Conservation (phyloP, 1,140 invertebrate species). For the Zaprionus davidi region DNA sequence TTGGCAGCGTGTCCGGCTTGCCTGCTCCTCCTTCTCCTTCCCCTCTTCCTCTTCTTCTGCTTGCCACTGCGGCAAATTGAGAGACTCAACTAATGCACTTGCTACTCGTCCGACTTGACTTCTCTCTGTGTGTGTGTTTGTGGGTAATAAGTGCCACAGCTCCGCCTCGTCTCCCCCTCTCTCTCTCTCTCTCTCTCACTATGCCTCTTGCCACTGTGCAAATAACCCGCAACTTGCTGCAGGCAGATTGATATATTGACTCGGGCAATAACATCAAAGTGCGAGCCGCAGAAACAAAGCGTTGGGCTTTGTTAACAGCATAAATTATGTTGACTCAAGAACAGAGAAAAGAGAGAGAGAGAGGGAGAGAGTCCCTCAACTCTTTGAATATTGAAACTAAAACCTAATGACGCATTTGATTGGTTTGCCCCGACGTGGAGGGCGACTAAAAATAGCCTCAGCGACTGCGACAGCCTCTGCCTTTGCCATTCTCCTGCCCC, state of each 20-base stretch:
- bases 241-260: constrained; percentile 38
- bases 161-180: background rate
- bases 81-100: constrained; percentile 25
- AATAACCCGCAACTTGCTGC: constrained; percentile 20
- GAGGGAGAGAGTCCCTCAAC: background rate
- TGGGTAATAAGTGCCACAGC: constrained; percentile 14
- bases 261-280: constrained; percentile 31
- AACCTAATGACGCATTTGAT: constrained; percentile 50
- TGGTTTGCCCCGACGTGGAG: constrained; percentile 20
- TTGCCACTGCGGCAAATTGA: constrained; percentile 5
- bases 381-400: constrained; percentile 36
- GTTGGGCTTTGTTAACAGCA: constrained; percentile 27
- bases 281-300: constrained; percentile 25
- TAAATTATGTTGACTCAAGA: constrained; percentile 41
- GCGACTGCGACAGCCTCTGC: background rate
- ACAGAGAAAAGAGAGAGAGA: background rate
- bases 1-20: constrained; percentile 7
- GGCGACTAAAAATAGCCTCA: constrained; percentile 32
- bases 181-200: too few species aligned
- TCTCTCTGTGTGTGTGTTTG: background rate
- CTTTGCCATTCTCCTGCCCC: too few species aligned
- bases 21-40: background rate
- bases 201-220: background rate
- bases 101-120: background rate
- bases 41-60: background rate